Base-by-base conservation (phyloP, 2,888 invertebrate species). In the Habroteleia sp. region DNA sequence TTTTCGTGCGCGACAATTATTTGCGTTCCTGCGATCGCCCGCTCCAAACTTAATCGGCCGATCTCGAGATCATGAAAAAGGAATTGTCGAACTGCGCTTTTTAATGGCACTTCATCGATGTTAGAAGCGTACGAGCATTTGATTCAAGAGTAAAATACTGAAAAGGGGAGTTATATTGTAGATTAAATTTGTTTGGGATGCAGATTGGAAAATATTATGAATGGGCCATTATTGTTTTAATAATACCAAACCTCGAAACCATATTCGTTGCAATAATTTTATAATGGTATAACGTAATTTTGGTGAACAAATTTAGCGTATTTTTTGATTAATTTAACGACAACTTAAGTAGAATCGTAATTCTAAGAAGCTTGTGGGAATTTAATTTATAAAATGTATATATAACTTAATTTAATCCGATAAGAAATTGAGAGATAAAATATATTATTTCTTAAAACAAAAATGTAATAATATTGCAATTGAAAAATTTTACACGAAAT, bases 1-100 rank as follows among this genome's bases (percentile, higher is more conserved):
- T 46, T 35, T 54, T n/a, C n/a, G 44, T 17, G 65, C 58, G 50
- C 52, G 31, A 33, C 62, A 68, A 76, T 76, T 76, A 75, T 71
- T 71, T 60, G 65, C 66, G 41, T 54, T 66, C 20, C 27, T 29
- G 0, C 56, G 69, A 62, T 68, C 50, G 72, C 66, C 71, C 33
- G 60, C 60, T 76, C 2, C 20, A 20, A 16, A 29, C 37, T 27
- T 39, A 66, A 66, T 66, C 66, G 66, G 6, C 8, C 39, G 46
- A 56, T 66, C 46, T 66, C 35, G 44, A 65, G 37, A 52, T n/a
- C 8, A 4, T 10, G 23, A 31, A 11, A 31, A 29, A 10, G 48
- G 5, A 63, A 62, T 23, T 20, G 29, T 27, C 20, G 8, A 13
- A 17, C 31, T 37, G 62, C 39, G 23, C 41, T 33, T 37, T 62